Base-by-base conservation (phyloP, 2,797 vertebrate genomes). In the Anguilla pacifica region DNA sequence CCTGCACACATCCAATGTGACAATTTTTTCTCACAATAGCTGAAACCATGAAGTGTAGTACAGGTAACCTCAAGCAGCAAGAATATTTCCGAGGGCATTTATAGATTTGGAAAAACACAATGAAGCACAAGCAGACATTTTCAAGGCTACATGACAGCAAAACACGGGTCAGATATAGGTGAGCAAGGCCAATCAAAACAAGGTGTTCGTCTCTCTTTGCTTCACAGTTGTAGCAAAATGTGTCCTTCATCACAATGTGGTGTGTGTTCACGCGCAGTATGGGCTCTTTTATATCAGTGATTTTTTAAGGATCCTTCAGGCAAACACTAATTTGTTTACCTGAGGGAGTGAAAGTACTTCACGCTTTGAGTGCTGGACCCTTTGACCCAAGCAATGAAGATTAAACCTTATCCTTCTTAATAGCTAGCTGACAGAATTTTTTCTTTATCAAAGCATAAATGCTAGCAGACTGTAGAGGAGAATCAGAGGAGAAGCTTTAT, bases 241-340 rank as follows among this genome's bases (percentile, higher is more conserved):
- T 87, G n/a, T 51, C 83, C 49, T 87, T 70, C 84, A 53, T 64
- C 43, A 82, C 79, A 82, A 82, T 82, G 46, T 51, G 46, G 7
- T 82, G 79, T 82, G 79, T 82, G 79, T 25, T 25, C 79, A 82
- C 46, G 10, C 6, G 51, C 79, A 51, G 19, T 82, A 13, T 11
- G 10, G 46, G 51, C n/a, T 53, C 28, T 35, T 70, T 22, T 15
- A 53, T 87, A 84, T 10, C 59, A 70, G n/a, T 53, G 81, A 81
- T 35, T 84, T 59, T 49, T 72, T 39, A 83, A 84, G 81, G 83
- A 35, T 46, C 86, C 86, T 87, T 84, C 43, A 84, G 86, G 22
- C 81, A 87, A 83, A 87, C 46, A 51, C 31, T 84, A 35, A 84
- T 61, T 39, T 84, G 53, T 84, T 84, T 84, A 39, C 46, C 79